Base-by-base conservation (phyloP, 2,113 vertebrate genomes). In the Otus sunia region DNA sequence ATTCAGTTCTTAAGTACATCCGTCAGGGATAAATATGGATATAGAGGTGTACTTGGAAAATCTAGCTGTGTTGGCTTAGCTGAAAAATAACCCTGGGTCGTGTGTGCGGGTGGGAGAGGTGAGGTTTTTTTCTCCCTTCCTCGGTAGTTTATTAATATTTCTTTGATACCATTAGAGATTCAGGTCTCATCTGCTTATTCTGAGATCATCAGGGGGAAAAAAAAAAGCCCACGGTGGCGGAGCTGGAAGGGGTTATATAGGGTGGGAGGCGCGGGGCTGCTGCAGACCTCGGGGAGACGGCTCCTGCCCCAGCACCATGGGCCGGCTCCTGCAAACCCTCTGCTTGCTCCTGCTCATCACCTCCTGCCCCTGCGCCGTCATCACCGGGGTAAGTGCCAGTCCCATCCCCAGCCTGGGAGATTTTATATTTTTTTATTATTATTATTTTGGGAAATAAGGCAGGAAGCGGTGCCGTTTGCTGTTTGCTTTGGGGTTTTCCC, bases 341-440 rank as follows among this genome's bases (percentile, higher is more conserved):
- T 15, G 96, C 53, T 3, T 97, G n/a, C 47, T 98, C 21, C 96
- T 98, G 41, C 92, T 98, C 29, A 5, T 96, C 86, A 75, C 75
- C 8, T 50, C 56, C 62, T 96, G 95, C 2, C 92, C 97, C 50
- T 77, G 97, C 29, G 97, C 98, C 0, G 88, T 98, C 91, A 98
- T 98, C 94, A 97, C 98, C 0, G 98, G 98, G 97, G 97, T 98
- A 83, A 98, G 98, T 92, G 25, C 62, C 3, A 2, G 4, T 5
- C 10, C 34, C 21, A 2, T 1, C 47, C 68, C 32, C 59, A 32
- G 0, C 11, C 30, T 5, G 30, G 36, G 14, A 7, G 17, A 4
- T 11, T 27, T 4, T 4, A 3, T 25, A 3, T 22, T 36, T 17
- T 21, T 10, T 26, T 13, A 4, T 32, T 16, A 5, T 8, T 4